phyloP scores from a whole-genome alignment of 2,888 invertebrate species.

The Neoitamus cyanurus region DNA sequence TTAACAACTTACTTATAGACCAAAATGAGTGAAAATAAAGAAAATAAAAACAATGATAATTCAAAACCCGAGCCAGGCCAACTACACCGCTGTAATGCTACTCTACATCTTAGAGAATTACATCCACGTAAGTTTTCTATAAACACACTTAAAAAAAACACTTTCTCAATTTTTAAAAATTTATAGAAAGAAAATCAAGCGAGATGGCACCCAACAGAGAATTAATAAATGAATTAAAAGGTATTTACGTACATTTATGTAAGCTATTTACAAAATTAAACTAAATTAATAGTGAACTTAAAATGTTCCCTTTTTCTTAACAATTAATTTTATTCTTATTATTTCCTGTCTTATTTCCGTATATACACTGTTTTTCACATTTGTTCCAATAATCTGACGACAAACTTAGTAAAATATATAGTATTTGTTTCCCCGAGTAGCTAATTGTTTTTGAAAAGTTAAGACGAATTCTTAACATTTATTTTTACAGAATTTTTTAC shows the following conservation, averaged over 20 bases:
- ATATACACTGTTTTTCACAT: too few species aligned
- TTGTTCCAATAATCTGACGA: too few species aligned
- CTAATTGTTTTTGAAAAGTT: too few species aligned
- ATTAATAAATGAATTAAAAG: neutral
- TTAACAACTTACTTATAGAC: neutral
- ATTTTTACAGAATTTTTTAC: too few species aligned
- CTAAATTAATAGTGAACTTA: too few species aligned
- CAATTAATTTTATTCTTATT: too few species aligned
- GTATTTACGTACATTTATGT: neutral
- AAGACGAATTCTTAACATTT: too few species aligned
- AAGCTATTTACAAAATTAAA: neutral
- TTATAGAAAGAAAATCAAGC: neutral
- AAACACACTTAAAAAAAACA: neutral
- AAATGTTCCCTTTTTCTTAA: too few species aligned
- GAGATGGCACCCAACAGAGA: neutral
- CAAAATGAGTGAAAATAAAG: conserved; percentile 11
- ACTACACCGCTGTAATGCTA: neutral
- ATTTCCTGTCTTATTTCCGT: too few species aligned
- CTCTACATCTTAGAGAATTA: neutral
- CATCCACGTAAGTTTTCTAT: neutral
- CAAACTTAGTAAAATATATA: too few species aligned
- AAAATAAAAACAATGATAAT: neutral
- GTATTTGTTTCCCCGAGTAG: too few species aligned
- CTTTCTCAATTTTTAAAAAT: neutral
- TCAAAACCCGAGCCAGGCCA: neutral